Evolutionary conservation across 2,113 vertebrate genomes (phyloP).

Genomic region (Orthonyx spaldingii): DNA sequence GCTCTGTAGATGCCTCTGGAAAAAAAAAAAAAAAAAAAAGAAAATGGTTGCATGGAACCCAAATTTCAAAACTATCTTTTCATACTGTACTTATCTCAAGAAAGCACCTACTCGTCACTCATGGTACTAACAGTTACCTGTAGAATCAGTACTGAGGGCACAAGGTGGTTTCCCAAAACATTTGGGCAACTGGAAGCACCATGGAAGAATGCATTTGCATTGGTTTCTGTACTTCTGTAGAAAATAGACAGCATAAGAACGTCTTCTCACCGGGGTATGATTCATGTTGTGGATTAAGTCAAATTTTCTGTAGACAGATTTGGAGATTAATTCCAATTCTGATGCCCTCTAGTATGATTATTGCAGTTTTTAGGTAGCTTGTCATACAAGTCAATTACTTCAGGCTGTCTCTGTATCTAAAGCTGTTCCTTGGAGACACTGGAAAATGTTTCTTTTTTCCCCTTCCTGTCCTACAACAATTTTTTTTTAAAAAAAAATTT

Average conservation of each 20-base stretch:
- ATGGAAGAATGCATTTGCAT: not conserved
- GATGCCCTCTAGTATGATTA: not conserved
- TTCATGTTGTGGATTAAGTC: not conserved
- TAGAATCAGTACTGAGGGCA: not conserved
- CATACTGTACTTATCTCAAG: not conserved
- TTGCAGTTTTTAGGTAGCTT: not conserved
- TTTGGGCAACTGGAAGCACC: not conserved
- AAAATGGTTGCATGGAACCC: not conserved
- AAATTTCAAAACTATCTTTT: not conserved
- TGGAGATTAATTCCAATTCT: not conserved
- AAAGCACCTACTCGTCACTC: not conserved
- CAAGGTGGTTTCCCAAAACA: not conserved
- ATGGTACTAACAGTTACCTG: not conserved
- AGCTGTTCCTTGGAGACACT: not conserved
- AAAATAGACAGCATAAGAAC: not conserved
- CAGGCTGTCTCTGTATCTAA: not conserved
- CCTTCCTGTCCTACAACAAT: slow-evolving; percentile 19
- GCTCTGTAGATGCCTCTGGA: not conserved
- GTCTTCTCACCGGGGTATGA: not conserved
- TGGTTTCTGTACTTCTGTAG: not conserved
- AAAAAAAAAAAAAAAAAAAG: not conserved
- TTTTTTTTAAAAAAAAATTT: slow-evolving; percentile 13
- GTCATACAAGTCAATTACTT: not conserved
- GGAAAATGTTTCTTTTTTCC: slow-evolving; percentile 34
- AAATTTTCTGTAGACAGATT: not conserved